phyloP scores from a whole-genome alignment of 1,140 invertebrate genomes.

The Drosophila bocki region DNA sequence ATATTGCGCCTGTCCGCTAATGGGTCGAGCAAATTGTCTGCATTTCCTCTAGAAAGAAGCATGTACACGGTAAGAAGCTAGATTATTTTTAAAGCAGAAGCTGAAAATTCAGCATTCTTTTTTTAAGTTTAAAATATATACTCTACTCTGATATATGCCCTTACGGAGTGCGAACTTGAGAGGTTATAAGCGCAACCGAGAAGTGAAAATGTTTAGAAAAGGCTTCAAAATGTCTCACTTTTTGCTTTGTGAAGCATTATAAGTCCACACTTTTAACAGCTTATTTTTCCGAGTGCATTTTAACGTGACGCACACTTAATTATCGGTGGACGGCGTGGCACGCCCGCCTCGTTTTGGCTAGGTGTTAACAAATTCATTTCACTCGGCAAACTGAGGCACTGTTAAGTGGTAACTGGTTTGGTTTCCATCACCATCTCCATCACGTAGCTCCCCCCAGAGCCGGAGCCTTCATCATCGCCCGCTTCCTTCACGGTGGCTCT shows the following conservation, averaged over 20 bases:
- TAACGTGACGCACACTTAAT: constrained; percentile 72
- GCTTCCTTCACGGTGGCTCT: constrained; percentile 51
- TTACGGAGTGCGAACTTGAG: too few relatives aligned
- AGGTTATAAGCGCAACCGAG: too few relatives aligned
- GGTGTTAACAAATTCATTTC: constrained; percentile 84
- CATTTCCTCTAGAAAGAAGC: neutral
- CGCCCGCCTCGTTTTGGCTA: constrained; percentile 57
- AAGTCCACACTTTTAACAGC: too few relatives aligned
- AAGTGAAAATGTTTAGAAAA: too few relatives aligned
- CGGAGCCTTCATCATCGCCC: constrained; percentile 10
- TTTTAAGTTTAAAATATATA: too few relatives aligned
- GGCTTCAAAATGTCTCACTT: too few relatives aligned
- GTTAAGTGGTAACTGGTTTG: constrained; percentile 75
- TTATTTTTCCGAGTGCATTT: constrained; percentile 16
- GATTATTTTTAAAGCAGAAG: neutral
- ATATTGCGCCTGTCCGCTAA: constrained; percentile 69
- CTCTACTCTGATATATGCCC: too few relatives aligned
- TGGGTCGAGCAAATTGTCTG: constrained; percentile 56
- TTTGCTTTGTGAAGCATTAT: too few relatives aligned
- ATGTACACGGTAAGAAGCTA: constrained; percentile 5
- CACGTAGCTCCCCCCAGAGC: constrained; percentile 32
- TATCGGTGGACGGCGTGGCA: constrained; percentile 58
- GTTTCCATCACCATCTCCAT: constrained; percentile 15
- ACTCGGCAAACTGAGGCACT: constrained; percentile 67
- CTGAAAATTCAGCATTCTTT: neutral